Percentiles rank a stretch among this genome's conserved stretches.
Evolutionary conservation across 2,888 invertebrate genomes (phyloP).

Genomic region (Drosophila robusta): DNA sequence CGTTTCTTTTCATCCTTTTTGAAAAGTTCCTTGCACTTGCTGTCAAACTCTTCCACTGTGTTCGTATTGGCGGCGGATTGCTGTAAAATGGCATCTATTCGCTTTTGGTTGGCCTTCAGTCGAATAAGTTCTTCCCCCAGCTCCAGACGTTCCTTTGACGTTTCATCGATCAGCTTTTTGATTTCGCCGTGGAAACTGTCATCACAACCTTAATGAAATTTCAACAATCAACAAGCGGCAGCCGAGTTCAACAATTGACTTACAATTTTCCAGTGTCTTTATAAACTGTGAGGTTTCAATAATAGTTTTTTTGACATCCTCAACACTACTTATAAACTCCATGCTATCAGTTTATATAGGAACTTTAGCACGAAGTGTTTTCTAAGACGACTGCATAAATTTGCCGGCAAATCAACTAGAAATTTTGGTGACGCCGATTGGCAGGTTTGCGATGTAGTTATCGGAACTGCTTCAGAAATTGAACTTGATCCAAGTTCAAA

Average conservation of each 20-base stretch:
- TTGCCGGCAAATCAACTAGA: background rate
- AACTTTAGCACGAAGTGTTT: background rate
- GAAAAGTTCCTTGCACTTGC: background rate
- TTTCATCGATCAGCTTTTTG: slow-evolving; percentile 9
- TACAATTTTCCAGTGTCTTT: slow-evolving; percentile 25
- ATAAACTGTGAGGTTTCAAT: slow-evolving; percentile 28
- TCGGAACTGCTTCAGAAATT: slow-evolving; percentile 10
- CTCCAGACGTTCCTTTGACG: slow-evolving; percentile 12
- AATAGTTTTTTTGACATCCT: slow-evolving; percentile 16
- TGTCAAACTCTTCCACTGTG: slow-evolving; percentile 1
- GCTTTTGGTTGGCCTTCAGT: slow-evolving; percentile 21
- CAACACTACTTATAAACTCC: slow-evolving; percentile 12
- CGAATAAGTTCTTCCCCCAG: slow-evolving; percentile 13
- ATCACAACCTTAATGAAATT: background rate
- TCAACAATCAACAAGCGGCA: background rate
- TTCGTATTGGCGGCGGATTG: background rate
- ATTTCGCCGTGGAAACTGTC: background rate
- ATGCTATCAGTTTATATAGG: slow-evolving; percentile 1
- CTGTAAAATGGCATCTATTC: slow-evolving; percentile 3
- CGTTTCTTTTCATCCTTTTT: slow-evolving; percentile 22
- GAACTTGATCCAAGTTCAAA: background rate
- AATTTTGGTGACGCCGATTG: background rate
- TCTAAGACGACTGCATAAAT: too few species aligned
- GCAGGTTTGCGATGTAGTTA: background rate
- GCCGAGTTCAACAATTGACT: background rate